Base-by-base conservation (phyloP, 2,113 vertebrate species). In the Cynoglossus semilaevis region DNA sequence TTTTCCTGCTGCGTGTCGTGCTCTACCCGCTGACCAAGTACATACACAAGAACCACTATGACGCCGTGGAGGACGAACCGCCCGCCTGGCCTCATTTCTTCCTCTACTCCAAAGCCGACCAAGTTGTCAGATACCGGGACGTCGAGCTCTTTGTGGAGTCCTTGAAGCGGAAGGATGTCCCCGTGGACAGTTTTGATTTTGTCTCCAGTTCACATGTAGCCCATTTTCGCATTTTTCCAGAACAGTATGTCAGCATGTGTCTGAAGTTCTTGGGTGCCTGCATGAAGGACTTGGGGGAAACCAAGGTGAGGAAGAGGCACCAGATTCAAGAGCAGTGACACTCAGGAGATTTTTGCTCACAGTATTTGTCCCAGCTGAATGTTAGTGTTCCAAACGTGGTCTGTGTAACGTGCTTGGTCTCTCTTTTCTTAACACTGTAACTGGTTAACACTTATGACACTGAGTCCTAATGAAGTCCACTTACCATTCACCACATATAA, bases 41-140 rank as follows among this genome's bases (percentile, higher is more conserved):
- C 79, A 53, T 96, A 63, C 94, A 97, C 43, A 87, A 92, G 79
- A 94, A 89, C 87, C 94, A 96, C 52, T 99, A 95, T 0, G 94
- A 97, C 0, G 91, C 88, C 2, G 88, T 97, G 72, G 86, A 86
- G 81, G 79, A 87, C 0, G 69, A 84, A 0, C 91, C 93, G 1
- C 94, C 94, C 0, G 51, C 83, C 63, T 99, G 97, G 96, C 96
- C 96, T 0, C 95, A 99, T 80, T 91, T 97, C 58, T 94, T 91
- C 83, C 91, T 99, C 16, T 99, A 96, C 60, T 99, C 97, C 10
- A 79, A 74, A 58, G 92, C 91, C 0, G 96, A 99, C 19, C 67
- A 68, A 18, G 82, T 99, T 64, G 93, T 98, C 74, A 55, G 64
- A 35, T 87, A 92, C 76, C 63, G 59, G 0, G 95, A 98, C 0